A percentile compares a stretch with the other conserved stretches of the same genome.
These are phyloP conservation scores for Genyomyrus donnyi DNA, from an alignment of 2,113 vertebrate genomes.

Conservation along the genomic window DNA sequence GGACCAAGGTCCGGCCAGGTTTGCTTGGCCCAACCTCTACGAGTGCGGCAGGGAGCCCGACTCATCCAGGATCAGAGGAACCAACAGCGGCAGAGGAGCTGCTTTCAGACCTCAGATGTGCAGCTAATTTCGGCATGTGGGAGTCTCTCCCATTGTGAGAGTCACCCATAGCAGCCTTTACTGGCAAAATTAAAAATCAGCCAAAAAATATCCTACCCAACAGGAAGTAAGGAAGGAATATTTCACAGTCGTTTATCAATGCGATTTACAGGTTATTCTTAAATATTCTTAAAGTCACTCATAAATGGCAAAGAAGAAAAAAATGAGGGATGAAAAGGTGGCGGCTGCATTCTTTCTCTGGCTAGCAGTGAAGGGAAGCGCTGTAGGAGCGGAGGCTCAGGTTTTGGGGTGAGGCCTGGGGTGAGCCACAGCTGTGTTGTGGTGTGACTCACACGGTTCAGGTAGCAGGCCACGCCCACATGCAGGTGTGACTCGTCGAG, in stretches of 20 bases:
- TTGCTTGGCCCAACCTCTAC: neutral
- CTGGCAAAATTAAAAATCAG: neutral
- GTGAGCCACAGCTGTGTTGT: neutral
- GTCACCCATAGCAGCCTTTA: neutral
- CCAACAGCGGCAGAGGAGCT: neutral
- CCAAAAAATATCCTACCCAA: neutral
- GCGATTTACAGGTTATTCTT: neutral
- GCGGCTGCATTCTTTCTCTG: neutral
- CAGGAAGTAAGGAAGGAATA: neutral
- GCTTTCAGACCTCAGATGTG: neutral
- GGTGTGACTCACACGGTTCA: constrained; percentile 3
- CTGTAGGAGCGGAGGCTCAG: neutral
- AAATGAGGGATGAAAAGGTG: neutral
- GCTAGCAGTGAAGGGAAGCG: neutral
- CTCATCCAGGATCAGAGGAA: neutral
- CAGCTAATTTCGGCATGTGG: neutral
- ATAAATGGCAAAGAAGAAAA: neutral
- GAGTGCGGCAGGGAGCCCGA: neutral
- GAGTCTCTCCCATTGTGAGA: neutral
- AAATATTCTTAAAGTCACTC: neutral
- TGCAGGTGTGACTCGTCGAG: constrained; percentile 5
- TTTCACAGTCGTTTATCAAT: neutral
- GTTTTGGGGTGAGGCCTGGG: neutral
- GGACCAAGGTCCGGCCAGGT: neutral
- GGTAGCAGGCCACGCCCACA: neutral